Evolutionary conservation across 2,113 vertebrate genomes (phyloP).

Genomic region (Meles meles): DNA sequence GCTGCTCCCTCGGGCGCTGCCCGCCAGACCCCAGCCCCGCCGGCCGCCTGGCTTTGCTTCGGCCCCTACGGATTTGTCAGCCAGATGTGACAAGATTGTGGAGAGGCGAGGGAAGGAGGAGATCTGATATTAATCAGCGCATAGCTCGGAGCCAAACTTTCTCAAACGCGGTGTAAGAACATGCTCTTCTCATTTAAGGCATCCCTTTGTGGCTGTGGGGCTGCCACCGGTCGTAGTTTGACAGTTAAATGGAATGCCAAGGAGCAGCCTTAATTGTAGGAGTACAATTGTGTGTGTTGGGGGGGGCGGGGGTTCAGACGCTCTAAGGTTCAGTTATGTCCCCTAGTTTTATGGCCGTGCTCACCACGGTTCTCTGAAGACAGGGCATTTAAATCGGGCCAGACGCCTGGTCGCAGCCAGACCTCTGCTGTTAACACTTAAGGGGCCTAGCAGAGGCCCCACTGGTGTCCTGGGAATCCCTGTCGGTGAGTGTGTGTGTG

Average conservation of each 20-base stretch:
- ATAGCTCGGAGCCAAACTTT: slow-evolving; percentile 93
- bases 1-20: not conserved
- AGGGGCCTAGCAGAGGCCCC: slow-evolving; percentile 60
- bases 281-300: slow-evolving; percentile 67
- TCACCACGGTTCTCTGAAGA: slow-evolving; percentile 62
- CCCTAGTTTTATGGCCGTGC: slow-evolving; percentile 68
- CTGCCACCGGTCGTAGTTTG: slow-evolving; percentile 85
- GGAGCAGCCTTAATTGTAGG: slow-evolving; percentile 77
- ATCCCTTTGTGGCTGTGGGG: slow-evolving; percentile 82
- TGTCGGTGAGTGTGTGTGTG: not conserved
- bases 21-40: slow-evolving; percentile 82
- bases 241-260: slow-evolving; percentile 81
- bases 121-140: slow-evolving; percentile 93
- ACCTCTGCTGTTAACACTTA: slow-evolving; percentile 71
- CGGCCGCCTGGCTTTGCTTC: slow-evolving; percentile 84
- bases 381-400: slow-evolving; percentile 14
- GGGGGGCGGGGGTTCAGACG: not conserved
- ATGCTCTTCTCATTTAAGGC: slow-evolving; percentile 91
- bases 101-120: slow-evolving; percentile 88
- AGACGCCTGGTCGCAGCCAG: slow-evolving; percentile 59
- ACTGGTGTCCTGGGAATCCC: slow-evolving; percentile 62
- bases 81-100: slow-evolving; percentile 94
- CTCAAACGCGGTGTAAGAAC: slow-evolving; percentile 90
- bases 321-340: slow-evolving; percentile 67
- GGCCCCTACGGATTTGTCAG: slow-evolving; percentile 92